Conservation (phyloP, 2,797 vertebrate species). For the Eulemur coronatus region DNA sequence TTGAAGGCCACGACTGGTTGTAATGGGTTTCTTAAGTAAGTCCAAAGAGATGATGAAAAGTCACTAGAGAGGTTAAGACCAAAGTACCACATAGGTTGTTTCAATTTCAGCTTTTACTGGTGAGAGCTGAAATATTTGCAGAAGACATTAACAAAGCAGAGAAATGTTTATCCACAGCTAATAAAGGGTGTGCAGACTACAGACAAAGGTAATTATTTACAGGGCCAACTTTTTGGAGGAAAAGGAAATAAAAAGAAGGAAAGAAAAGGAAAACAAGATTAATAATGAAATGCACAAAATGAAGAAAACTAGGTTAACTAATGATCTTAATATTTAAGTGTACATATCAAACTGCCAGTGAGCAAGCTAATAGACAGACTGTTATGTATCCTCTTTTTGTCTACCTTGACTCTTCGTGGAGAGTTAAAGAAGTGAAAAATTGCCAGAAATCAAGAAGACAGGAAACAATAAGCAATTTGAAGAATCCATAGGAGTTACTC, state of each 20-base stretch:
- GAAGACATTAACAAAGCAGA: not conserved
- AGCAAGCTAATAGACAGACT: not conserved
- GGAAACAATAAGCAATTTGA: not conserved
- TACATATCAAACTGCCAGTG: constrained; percentile 6
- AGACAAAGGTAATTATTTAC: not conserved
- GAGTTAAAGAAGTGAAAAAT: not conserved
- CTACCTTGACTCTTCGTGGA: not conserved
- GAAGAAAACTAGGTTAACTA: not conserved
- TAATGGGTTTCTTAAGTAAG: not conserved
- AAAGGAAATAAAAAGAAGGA: not conserved
- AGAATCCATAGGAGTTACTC: not conserved
- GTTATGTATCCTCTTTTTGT: not conserved
- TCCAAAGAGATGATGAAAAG: not conserved
- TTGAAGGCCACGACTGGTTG: not conserved
- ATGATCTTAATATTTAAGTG: constrained; percentile 38
- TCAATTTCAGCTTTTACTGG: not conserved
- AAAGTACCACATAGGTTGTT: not conserved
- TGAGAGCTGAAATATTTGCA: constrained; percentile 10
- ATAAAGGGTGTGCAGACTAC: not conserved
- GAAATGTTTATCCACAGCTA: not conserved
- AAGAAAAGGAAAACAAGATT: not conserved
- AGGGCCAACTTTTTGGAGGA: not conserved
- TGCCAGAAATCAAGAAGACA: constrained; percentile 7
- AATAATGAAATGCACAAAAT: constrained; percentile 7
- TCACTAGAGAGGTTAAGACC: not conserved